Evolutionary conservation across 2,888 invertebrate genomes (phyloP), one percentile per base, ranked within the genome.

Genomic region (Byasa hedistus): DNA sequence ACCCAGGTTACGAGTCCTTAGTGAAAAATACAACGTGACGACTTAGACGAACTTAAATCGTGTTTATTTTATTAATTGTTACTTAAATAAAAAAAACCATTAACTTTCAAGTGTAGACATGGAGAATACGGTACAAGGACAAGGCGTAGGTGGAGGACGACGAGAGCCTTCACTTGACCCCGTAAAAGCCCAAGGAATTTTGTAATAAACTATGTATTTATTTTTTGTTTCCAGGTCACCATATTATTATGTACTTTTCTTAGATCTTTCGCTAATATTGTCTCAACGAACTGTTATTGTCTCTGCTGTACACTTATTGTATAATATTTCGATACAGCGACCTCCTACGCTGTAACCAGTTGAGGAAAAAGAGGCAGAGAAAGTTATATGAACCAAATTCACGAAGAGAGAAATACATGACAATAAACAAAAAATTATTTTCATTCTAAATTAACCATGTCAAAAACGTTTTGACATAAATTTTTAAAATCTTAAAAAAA

Each of bases 141-240:
- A 82, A 3, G 72, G 71, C n/a, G 71, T 75, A 17, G 74, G 78
- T n/a, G 85, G 81, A 19, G 78, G 79, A 15, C 83, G 85, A 2
- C 81, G 84, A 10, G 89, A 90, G 59, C 82, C 84, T 15, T 85
- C 86, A 12, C 83, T 75, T 5, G 91, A 91, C 71, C 88, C 90
- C 15, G 91, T 91, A 12, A 91, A 89, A 70, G 88, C 88, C 62
- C 88, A 91, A 78, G 90, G 91, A 70, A 85, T 91, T 72, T 74
- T 91, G 91, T 91, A 82, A 66, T 22, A 56, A 63, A 68, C 65
- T 52, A 19, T 39, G 51, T 61, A 60, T 15, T 57, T 61, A 44
- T 15, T 10, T 27, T 27, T 39, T 17, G 17, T 39, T 39, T 39
- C 10, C 10, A 27, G 27, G 27, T 27, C 8, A 68, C 66, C 44